Conservation (phyloP, 2,113 vertebrate species). For the Rhegmatorhina hoffmannsi region DNA sequence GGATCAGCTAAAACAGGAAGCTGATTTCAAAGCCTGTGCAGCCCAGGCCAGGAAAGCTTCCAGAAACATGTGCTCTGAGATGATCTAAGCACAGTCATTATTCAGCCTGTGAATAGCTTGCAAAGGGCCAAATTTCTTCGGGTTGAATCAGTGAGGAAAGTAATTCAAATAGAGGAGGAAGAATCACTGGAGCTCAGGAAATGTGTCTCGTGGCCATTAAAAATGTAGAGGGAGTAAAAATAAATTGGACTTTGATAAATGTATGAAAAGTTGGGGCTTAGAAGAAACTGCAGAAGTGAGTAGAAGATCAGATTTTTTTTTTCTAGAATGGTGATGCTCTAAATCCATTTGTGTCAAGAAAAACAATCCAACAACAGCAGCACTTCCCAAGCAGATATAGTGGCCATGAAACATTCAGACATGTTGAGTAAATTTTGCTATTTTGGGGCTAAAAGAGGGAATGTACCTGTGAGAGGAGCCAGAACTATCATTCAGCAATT, state of each 20-base stretch:
- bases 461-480: not conserved
- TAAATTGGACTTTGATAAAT: not conserved
- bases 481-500: not conserved
- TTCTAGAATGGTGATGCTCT: not conserved
- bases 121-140: not conserved
- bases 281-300: not conserved
- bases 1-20: not conserved
- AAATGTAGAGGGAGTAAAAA: not conserved
- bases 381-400: not conserved
- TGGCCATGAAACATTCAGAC: not conserved
- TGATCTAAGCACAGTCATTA: slow-evolving; percentile 5
- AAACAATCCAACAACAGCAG: not conserved
- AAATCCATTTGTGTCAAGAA: not conserved
- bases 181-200: not conserved
- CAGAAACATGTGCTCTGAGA: not conserved
- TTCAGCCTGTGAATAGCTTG: not conserved
- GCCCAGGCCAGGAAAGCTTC: not conserved
- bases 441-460: not conserved
- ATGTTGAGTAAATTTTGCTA: not conserved
- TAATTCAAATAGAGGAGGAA: not conserved
- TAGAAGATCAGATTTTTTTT: not conserved
- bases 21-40: not conserved
- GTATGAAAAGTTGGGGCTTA: not conserved
- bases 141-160: not conserved
- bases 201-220: not conserved